A percentile compares a stretch with the other conserved stretches of the same genome.
Evolutionary conservation across 2,888 invertebrate genomes (phyloP).

Genomic region (Periphyllus acericola): DNA sequence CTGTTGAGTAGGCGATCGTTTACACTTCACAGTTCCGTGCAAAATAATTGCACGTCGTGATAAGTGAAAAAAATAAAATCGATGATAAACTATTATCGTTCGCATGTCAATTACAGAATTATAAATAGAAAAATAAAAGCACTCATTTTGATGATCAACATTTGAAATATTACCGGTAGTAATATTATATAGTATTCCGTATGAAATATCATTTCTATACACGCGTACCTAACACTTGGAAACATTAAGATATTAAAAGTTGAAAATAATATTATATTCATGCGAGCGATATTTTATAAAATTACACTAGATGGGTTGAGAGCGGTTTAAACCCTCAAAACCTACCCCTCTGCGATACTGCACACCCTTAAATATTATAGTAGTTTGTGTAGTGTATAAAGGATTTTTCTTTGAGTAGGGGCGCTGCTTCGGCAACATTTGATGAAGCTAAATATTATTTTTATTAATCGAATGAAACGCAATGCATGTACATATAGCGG

Average conservation of each 20-base stretch:
- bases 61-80: too few species aligned
- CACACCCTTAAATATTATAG: neutral
- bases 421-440: neutral
- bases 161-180: neutral
- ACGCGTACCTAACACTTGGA: neutral
- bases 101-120: too few species aligned
- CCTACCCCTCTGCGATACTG: neutral
- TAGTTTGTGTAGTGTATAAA: neutral
- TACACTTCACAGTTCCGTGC: too few species aligned
- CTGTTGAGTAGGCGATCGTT: too few species aligned
- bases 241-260: neutral
- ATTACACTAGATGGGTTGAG: neutral
- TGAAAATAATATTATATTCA: neutral
- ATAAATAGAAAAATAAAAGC: too few species aligned
- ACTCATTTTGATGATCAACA: too few species aligned
- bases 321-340: neutral
- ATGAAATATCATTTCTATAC: neutral
- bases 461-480: neutral
- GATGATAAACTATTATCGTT: too few species aligned
- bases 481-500: neutral
- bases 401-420: neutral
- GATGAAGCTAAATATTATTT: neutral
- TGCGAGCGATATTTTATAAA: neutral
- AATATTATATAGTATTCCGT: neutral
- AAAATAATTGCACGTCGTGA: too few species aligned